A percentile compares a stretch with the other conserved stretches of the same genome.
These are phyloP conservation scores for Isichthys henryi DNA, from an alignment of 2,113 vertebrate genomes.

Conservation along the genomic window DNA sequence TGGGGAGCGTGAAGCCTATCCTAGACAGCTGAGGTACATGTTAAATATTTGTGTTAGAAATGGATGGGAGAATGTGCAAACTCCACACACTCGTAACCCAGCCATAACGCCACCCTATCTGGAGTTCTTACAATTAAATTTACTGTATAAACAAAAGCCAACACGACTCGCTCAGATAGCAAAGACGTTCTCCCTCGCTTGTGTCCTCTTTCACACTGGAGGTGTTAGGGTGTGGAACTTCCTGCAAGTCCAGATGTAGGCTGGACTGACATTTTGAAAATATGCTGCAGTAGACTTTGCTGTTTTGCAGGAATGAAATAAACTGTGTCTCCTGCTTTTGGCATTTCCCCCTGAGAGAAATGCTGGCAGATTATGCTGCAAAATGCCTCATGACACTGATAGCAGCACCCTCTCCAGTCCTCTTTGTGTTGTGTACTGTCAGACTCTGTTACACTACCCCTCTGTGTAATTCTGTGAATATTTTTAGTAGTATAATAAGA, in stretches of 20 bases:
- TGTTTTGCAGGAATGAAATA: background rate
- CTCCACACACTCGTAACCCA: background rate
- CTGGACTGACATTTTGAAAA: background rate
- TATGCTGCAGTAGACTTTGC: background rate
- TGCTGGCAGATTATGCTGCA: background rate
- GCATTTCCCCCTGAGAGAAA: background rate
- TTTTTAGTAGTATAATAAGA: background rate
- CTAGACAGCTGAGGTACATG: background rate
- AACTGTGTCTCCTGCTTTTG: background rate
- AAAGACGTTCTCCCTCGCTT: background rate
- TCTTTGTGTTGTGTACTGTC: background rate
- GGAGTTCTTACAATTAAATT: background rate
- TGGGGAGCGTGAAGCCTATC: background rate
- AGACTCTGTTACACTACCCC: background rate
- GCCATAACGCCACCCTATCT: background rate
- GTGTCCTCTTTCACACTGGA: background rate
- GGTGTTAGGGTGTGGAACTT: background rate
- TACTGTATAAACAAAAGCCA: background rate
- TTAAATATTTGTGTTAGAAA: background rate
- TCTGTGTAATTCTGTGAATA: background rate
- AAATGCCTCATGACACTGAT: background rate
- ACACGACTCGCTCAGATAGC: background rate
- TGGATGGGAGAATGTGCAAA: background rate
- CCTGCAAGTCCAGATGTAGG: background rate
- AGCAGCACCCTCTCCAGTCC: background rate